Conservation (phyloP, 2,797 vertebrate species). For the Graptemys geographica region DNA sequence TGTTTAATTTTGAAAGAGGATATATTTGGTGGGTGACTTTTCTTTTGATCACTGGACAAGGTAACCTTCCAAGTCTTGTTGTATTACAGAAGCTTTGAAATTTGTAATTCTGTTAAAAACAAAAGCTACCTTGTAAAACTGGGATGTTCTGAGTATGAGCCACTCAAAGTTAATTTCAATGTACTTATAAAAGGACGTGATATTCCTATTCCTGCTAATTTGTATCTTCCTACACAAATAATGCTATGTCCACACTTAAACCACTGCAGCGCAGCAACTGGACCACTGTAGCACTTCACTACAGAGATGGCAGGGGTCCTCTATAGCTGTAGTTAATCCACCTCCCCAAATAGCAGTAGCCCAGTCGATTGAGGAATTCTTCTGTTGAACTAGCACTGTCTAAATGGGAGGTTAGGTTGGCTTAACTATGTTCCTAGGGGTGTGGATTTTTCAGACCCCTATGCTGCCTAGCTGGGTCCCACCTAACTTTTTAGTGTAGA, state of each 20-base stretch:
- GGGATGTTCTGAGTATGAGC: neutral
- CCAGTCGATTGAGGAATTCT: neutral
- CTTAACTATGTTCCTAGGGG: neutral
- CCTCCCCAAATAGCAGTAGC: neutral
- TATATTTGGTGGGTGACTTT: rapidly evolving
- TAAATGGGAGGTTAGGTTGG: neutral
- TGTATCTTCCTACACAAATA: neutral
- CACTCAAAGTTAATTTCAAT: neutral
- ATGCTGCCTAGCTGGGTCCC: no score
- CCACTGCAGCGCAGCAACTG: neutral
- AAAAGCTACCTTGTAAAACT: neutral
- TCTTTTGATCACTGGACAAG: rapidly evolving
- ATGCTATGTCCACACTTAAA: neutral
- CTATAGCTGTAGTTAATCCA: neutral
- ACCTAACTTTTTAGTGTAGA: no score
- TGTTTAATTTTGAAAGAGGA: neutral
- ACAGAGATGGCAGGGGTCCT: neutral
- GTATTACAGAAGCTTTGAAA: neutral
- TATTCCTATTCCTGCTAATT: neutral
- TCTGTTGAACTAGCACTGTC: neutral
- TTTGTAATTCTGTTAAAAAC: neutral
- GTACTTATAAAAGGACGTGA: neutral
- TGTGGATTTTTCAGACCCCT: neutral
- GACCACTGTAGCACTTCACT: neutral
- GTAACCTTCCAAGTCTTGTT: neutral